Conservation (phyloP, 1,140 invertebrate genomes). For the Zophobas atratus region DNA sequence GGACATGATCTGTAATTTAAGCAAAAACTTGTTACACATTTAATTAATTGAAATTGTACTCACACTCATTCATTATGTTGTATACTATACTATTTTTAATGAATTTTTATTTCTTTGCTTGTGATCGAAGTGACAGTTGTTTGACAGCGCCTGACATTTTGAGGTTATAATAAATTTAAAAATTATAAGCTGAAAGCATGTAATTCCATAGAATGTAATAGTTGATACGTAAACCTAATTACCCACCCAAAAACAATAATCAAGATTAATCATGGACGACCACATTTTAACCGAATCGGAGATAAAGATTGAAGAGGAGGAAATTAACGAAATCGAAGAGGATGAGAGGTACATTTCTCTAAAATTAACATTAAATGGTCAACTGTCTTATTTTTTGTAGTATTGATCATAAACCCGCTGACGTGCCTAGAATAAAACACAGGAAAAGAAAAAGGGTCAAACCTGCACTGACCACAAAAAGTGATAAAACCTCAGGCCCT, state of each 20-base stretch:
- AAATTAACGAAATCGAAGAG: slow-evolving; percentile 1
- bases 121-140: neutral
- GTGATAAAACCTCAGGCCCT: neutral
- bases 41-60: neutral
- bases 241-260: too few relatives aligned
- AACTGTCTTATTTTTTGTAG: neutral
- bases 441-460: neutral
- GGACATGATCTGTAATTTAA: slow-evolving; percentile 13
- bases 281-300: slow-evolving; percentile 21
- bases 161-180: too few relatives aligned
- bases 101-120: neutral
- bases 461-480: neutral
- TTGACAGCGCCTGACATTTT: too few relatives aligned
- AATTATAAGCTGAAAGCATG: too few relatives aligned
- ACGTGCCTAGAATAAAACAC: too few relatives aligned
- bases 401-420: too few relatives aligned
- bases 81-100: too few relatives aligned
- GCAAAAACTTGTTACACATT: neutral
- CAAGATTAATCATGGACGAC: neutral
- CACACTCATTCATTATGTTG: too few relatives aligned
- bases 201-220: too few relatives aligned
- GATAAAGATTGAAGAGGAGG: slow-evolving; percentile 29
- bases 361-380: neutral
- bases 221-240: too few relatives aligned
- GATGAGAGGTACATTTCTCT: slow-evolving; percentile 8